A percentile compares a stretch with the other conserved stretches of the same genome.
phyloP scores from a whole-genome alignment of 2,113 vertebrate species.

The Apistogramma diplotaenia region DNA sequence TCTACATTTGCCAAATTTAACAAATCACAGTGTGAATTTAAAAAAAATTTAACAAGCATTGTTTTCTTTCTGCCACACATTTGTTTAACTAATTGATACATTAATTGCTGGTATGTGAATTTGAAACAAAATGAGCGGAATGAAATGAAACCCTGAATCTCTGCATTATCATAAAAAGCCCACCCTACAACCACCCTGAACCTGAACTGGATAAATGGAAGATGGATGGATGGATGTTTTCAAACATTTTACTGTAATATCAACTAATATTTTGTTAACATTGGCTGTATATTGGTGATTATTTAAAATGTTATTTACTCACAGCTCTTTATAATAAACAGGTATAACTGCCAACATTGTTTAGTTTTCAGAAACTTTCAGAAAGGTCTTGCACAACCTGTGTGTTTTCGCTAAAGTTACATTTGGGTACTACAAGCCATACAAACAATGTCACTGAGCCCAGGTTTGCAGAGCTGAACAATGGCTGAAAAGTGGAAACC shows the following conservation, averaged over 20 bases:
- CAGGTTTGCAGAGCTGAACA: not conserved
- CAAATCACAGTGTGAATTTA: not conserved
- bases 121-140: not conserved
- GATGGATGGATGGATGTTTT: not conserved
- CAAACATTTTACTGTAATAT: not conserved
- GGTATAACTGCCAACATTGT: not conserved
- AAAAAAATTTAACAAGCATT: rapidly evolving
- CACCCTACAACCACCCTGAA: too few species aligned
- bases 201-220: too few species aligned
- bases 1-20: not conserved
- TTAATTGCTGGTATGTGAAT: not conserved
- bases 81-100: not conserved
- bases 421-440: not conserved
- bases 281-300: not conserved
- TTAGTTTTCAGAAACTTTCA: not conserved
- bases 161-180: not conserved
- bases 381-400: not conserved
- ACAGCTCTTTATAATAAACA: rapidly evolving
- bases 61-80: not conserved
- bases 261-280: not conserved
- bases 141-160: not conserved
- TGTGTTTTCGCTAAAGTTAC: not conserved
- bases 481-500: not conserved
- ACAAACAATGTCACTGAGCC: not conserved
- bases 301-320: not conserved